Base-by-base conservation (phyloP, 2,888 invertebrate genomes). In the Podotricha telesiphe region DNA sequence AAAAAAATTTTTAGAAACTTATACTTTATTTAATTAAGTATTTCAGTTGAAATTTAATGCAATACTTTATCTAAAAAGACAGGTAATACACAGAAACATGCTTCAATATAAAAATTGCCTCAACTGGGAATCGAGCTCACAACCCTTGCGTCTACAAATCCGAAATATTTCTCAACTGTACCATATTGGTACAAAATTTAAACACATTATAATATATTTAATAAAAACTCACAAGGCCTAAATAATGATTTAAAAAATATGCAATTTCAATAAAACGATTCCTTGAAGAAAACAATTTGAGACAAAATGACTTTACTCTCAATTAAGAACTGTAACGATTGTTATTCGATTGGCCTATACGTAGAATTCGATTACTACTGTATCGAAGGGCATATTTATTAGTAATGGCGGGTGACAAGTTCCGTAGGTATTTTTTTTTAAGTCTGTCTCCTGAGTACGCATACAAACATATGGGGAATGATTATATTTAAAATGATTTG, bases 301-400 rank as follows among this genome's bases (percentile, higher is more conserved):
- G 42, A 42, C 50, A 11, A 66, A 40, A 62, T 19, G 28, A 66
- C 59, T 66, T 66, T 66, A 66, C 42, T 65, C 65, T 42, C 66
- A 66, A 66, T 67, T 67, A 67, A 62, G 61, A 67, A 62, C 67
- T 67, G 53, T 67, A 61, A 62, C 34, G 45, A 42, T 51, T 66
- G 58, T 59, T 67, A 62, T 67, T 55, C 42, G 51, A 59, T n/a
- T 28, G n/a, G 34, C 37, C 22, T 50, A 40, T 47, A 67, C 53
- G 34, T 34, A 20, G 61, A 67, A 61, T 50, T n/a, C 42, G 50
- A 53, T 67, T 67, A 61, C n/a, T n/a, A n/a, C 28, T 42, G 4
- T n/a, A 45, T 28, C 45, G 45, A 59, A 59, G 28, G 59, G 22
- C 45, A 42, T 20, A 42, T 20, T n/a, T n/a, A n/a, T n/a, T 20